Evolutionary conservation across 1,140 invertebrate species (phyloP), one percentile per base, ranked within the genome.

Genomic region (Zaprionus tsacasi): DNA sequence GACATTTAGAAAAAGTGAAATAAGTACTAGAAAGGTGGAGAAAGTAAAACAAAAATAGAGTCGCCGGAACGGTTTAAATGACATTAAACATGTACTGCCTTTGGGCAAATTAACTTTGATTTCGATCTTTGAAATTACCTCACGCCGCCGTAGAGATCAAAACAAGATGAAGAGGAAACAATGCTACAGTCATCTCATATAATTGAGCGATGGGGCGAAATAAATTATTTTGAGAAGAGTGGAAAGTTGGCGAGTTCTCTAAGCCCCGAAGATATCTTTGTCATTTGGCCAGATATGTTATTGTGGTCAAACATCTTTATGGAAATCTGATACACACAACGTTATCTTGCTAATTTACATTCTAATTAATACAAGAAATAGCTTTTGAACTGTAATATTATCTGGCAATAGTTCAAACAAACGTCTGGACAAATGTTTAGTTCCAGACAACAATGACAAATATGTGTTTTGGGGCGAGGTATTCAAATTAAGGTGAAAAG

Each of bases 201-300:
- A 66, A 58, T 65, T 50, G 36, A 59, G 27, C 27, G 43, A 50
- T 52, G 15, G 66, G 59, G 35, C 40, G 40, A 45, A 50, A 12
- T 25, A 13, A 17, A 55, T 60, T 67, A 59, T 27, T 61, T 11
- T 1, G 45, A 25, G 17, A 70, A 63, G 36, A 50, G 40, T 70
- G 52, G 71, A 74, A 74, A 74, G 71, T 70, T 33, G 64, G 3
- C 12, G 30, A 17, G 21, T 69, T 73, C 70, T 61, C 35, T 36
- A 11, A 38, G 21, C n/a, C 30, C 11, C 21, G 12, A 43, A 55
- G 13, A 27, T 69, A 30, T 11, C 17, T 45, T 45, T 25, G 40
- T 45, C n/a, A 45, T 45, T 15, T 45, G n/a, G n/a, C n/a, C 40
- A 8, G 40, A 7, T 45, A 45, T 10, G n/a, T 45, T 45, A 15